Evolutionary conservation across 2,888 invertebrate genomes (phyloP).

Genomic region (Malacosoma neustria): DNA sequence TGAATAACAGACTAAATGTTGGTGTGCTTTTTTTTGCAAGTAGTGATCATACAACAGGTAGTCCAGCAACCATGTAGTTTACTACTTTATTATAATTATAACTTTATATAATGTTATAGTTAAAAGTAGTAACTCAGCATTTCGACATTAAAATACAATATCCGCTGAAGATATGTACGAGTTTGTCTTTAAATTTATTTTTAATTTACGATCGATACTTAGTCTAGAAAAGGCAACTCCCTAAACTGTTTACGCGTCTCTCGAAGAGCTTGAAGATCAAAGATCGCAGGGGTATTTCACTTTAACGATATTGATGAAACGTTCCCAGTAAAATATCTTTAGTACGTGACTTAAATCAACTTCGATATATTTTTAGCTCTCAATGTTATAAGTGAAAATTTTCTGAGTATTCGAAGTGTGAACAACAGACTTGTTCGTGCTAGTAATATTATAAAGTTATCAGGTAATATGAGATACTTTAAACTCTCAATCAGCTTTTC

Average conservation of each 20-base stretch:
- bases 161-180: neutral
- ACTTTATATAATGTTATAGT: too few species aligned
- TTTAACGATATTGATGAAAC: constrained; percentile 50
- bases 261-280: constrained; percentile 40
- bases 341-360: constrained; percentile 21
- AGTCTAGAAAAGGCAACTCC: constrained; percentile 11
- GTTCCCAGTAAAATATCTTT: constrained; percentile 22
- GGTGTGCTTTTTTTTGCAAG: too few species aligned
- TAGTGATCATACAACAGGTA: too few species aligned
- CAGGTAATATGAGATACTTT: too few species aligned
- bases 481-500: too few species aligned
- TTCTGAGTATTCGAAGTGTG: neutral
- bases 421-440: neutral
- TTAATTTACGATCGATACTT: neutral
- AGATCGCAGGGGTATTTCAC: constrained; percentile 30
- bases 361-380: constrained; percentile 17
- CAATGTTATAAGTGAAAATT: constrained; percentile 11
- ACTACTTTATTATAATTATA: too few species aligned
- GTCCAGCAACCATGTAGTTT: too few species aligned
- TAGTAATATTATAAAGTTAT: too few species aligned
- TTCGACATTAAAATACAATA: too few species aligned
- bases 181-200: neutral
- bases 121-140: too few species aligned
- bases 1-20: too few species aligned
- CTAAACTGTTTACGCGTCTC: constrained; percentile 26